These are phyloP conservation scores for Saccostrea glomerata DNA, from an alignment of 1,140 invertebrate genomes.

Conservation along the genomic window DNA sequence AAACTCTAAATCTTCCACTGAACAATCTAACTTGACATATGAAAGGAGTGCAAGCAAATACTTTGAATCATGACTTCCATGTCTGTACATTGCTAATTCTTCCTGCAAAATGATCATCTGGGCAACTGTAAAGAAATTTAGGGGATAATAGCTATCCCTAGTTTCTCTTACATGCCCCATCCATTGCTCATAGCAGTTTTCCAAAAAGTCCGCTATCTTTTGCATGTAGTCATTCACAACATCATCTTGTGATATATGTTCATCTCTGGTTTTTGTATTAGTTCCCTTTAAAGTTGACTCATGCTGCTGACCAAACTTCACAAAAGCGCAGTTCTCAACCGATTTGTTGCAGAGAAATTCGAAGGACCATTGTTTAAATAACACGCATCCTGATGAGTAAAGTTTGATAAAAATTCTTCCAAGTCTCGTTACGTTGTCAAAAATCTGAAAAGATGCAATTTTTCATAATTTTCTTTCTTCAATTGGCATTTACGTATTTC, in stretches of 20 bases:
- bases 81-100: background rate
- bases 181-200: background rate
- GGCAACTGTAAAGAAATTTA: background rate
- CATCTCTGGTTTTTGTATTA: background rate
- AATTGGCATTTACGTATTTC: no score
- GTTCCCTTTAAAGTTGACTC: background rate
- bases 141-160: background rate
- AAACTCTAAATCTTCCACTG: background rate
- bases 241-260: background rate
- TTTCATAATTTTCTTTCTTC: no score
- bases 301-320: background rate
- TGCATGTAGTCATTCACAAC: background rate
- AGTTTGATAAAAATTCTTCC: constrained; percentile 7
- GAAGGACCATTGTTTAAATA: background rate
- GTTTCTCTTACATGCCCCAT: background rate
- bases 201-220: background rate
- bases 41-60: background rate
- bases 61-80: background rate
- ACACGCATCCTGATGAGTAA: background rate
- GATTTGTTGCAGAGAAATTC: background rate
- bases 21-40: background rate
- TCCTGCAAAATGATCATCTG: background rate
- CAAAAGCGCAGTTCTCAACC: background rate
- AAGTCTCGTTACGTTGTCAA: background rate
- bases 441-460: background rate